Percentiles rank a stretch among this genome's conserved stretches.
Evolutionary conservation across 2,888 invertebrate species (phyloP).

Genomic region (Elmis aenea): DNA sequence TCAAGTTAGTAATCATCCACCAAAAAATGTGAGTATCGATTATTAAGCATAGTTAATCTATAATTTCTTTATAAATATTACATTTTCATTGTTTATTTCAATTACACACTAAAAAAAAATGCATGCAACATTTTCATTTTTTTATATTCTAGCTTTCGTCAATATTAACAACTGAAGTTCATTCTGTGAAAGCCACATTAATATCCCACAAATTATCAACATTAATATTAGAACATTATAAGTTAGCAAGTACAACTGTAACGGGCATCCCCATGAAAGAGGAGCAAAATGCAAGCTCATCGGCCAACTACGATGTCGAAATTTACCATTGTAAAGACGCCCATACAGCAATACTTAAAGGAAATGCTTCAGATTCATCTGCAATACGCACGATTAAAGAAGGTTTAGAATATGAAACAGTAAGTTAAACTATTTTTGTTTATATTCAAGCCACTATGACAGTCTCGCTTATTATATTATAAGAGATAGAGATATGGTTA

Average conservation of each 20-base stretch:
- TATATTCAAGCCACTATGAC: neutral
- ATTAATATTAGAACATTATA: constrained; percentile 78
- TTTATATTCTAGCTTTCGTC: constrained; percentile 53
- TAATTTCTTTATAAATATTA: neutral
- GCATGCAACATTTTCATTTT: neutral
- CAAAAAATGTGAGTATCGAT: constrained; percentile 62
- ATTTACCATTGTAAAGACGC: constrained; percentile 86
- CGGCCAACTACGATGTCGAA: constrained; percentile 98
- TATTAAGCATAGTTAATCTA: no score
- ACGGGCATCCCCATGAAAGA: constrained; percentile 99
- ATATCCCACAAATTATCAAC: constrained; percentile 71
- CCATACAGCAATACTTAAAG: constrained; percentile 73
- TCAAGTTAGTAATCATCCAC: constrained; percentile 66
- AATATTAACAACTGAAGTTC: constrained; percentile 72
- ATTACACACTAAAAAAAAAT: neutral
- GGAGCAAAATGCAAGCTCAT: constrained; percentile 96
- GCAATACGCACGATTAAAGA: constrained; percentile 63
- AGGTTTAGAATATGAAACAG: constrained; percentile 73
- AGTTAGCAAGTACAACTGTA: constrained; percentile 91
- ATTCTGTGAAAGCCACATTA: constrained; percentile 70
- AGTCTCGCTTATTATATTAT: no score
- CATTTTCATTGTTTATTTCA: neutral
- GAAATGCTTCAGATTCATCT: constrained; percentile 58
- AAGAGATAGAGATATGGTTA: no score
- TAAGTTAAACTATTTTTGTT: constrained; percentile 26